phyloP scores from a whole-genome alignment of 2,797 vertebrate genomes.

The Dicrostonyx torquatus region DNA sequence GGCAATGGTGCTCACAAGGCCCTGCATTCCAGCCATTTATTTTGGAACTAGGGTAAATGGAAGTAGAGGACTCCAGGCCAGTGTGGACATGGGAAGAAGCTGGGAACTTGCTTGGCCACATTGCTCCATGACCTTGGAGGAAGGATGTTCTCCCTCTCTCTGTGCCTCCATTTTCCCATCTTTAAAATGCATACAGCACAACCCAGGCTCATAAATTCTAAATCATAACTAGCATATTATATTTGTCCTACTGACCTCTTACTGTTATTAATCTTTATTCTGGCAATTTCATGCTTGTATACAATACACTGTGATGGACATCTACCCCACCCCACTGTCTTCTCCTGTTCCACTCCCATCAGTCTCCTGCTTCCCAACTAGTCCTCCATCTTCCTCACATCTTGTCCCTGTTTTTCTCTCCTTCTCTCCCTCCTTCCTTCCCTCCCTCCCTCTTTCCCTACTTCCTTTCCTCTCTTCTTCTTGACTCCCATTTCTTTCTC shows the following conservation, averaged over 20 bases:
- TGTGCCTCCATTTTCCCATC: background rate
- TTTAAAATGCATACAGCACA: background rate
- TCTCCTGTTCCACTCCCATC: background rate
- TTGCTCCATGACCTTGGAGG: background rate
- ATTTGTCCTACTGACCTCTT: background rate
- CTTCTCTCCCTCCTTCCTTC: accelerated
- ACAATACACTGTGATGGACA: background rate
- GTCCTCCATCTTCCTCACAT: background rate
- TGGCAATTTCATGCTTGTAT: background rate
- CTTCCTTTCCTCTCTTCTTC: background rate
- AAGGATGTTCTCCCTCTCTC: background rate
- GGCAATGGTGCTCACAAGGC: background rate
- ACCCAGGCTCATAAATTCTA: background rate
- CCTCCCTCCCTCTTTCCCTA: background rate
- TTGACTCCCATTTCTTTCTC: background rate
- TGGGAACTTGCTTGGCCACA: background rate
- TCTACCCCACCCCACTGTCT: too few species aligned
- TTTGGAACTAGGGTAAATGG: background rate
- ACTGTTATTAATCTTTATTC: background rate
- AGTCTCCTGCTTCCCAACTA: background rate
- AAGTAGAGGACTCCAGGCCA: background rate
- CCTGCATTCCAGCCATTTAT: background rate
- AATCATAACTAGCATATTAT: background rate
- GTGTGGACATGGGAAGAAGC: background rate
- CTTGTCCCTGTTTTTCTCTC: background rate